Conservation (phyloP, 2,113 vertebrate genomes). For the Corythornis cristatus region DNA sequence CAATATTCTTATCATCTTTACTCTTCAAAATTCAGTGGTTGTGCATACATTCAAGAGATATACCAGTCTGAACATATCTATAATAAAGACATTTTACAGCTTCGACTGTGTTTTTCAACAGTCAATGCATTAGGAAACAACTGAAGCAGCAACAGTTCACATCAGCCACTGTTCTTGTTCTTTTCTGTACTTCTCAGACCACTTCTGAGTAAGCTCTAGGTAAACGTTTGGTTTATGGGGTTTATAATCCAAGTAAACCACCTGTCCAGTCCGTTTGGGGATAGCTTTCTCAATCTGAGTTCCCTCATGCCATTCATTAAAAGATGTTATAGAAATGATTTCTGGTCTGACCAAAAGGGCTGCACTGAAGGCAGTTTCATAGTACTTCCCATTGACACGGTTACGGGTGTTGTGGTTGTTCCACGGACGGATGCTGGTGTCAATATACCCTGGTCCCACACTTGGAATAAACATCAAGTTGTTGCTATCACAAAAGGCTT, state of each 20-base stretch:
- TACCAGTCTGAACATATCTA: background rate
- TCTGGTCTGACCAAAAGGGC: conserved; percentile 85
- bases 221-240: conserved; percentile 91
- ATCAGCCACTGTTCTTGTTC: conserved; percentile 84
- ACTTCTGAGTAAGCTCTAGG: conserved; percentile 92
- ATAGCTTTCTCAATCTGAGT: conserved; percentile 96
- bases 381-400: conserved; percentile 94
- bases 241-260: conserved; percentile 90
- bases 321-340: conserved; percentile 94
- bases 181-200: conserved; percentile 88
- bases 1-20: background rate
- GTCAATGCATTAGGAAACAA: background rate
- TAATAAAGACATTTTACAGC: background rate
- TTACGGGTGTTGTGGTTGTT: conserved; percentile 94
- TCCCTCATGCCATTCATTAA: conserved; percentile 99
- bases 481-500: conserved; percentile 89
- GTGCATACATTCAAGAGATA: conserved; percentile 24
- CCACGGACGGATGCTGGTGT: conserved; percentile 95
- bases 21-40: conserved; percentile 42
- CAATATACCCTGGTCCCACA: conserved; percentile 94
- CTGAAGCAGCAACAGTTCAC: conserved; percentile 23
- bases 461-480: conserved; percentile 93
- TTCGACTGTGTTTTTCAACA: background rate
- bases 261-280: conserved; percentile 82
- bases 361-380: conserved; percentile 87